Conservation (phyloP, 1,140 invertebrate genomes). For the Bombus terrestris region DNA sequence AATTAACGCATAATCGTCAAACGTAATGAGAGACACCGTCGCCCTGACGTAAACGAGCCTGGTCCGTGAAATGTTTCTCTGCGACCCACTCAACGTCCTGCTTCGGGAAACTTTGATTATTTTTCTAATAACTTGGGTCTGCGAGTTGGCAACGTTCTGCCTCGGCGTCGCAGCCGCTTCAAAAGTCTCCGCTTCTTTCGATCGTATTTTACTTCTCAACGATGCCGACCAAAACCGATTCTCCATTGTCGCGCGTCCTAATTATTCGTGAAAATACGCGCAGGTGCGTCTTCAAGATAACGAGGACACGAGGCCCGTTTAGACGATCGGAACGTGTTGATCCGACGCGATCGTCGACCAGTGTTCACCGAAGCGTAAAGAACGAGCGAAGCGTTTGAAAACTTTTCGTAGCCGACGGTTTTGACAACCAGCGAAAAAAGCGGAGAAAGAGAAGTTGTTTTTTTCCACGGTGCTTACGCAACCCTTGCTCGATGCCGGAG, state of each 20-base stretch:
- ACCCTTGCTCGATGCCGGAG: conserved; percentile 77
- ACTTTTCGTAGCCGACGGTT: conserved; percentile 43
- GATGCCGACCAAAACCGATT: no score
- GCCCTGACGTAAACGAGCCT: conserved; percentile 47
- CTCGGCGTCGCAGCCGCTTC: background rate
- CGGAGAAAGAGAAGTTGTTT: conserved; percentile 36
- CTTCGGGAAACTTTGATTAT: conserved; percentile 80
- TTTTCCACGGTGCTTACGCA: conserved; percentile 72
- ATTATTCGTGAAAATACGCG: conserved; percentile 17
- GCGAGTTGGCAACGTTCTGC: background rate
- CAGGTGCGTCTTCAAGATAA: conserved; percentile 14
- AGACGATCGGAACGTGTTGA: conserved; percentile 63
- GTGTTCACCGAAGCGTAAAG: conserved; percentile 71
- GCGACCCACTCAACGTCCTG: conserved; percentile 33
- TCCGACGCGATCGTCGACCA: conserved; percentile 60
- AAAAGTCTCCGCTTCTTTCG: background rate
- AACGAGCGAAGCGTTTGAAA: conserved; percentile 61
- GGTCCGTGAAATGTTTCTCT: conserved; percentile 29
- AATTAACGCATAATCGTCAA: conserved; percentile 84
- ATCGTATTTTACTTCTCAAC: accelerated
- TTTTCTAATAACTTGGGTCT: conserved; percentile 80
- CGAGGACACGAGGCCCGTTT: conserved; percentile 3
- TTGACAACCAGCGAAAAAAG: background rate
- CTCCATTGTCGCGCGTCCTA: background rate
- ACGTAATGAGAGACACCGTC: conserved; percentile 77